Evolutionary conservation across 2,113 vertebrate genomes (phyloP).

Genomic region (Malurus elegans): DNA sequence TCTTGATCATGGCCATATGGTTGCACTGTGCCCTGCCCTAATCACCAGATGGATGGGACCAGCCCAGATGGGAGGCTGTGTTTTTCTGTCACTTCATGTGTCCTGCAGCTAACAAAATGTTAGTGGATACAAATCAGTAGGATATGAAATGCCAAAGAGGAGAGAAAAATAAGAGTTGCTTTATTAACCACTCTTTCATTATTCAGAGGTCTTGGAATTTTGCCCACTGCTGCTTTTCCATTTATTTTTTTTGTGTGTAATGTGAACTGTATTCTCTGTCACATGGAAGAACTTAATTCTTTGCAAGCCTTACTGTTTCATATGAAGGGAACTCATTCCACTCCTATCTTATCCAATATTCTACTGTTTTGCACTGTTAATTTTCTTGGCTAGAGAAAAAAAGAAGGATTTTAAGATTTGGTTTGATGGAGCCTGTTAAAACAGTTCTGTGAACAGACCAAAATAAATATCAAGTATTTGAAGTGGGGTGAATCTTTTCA

Average conservation of each 20-base stretch:
- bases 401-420: not conserved
- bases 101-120: not conserved
- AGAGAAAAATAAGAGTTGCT: not conserved
- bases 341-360: not conserved
- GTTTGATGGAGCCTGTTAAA: not conserved
- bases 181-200: not conserved
- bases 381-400: not conserved
- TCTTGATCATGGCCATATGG: conserved; percentile 11
- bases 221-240: not conserved
- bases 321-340: not conserved
- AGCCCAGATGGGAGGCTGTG: not conserved
- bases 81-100: not conserved
- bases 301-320: not conserved
- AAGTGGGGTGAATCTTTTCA: not conserved
- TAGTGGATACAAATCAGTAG: not conserved
- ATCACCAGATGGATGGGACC: not conserved
- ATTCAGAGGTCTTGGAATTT: not conserved
- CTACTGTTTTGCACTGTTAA: not conserved
- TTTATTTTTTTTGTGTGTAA: not conserved
- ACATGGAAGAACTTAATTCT: not conserved
- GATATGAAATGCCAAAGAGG: not conserved
- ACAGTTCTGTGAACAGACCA: not conserved
- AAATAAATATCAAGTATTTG: not conserved
- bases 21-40: not conserved
- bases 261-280: not conserved